Evolutionary conservation across 2,888 invertebrate species (phyloP).

Genomic region (Lymantria monacha): DNA sequence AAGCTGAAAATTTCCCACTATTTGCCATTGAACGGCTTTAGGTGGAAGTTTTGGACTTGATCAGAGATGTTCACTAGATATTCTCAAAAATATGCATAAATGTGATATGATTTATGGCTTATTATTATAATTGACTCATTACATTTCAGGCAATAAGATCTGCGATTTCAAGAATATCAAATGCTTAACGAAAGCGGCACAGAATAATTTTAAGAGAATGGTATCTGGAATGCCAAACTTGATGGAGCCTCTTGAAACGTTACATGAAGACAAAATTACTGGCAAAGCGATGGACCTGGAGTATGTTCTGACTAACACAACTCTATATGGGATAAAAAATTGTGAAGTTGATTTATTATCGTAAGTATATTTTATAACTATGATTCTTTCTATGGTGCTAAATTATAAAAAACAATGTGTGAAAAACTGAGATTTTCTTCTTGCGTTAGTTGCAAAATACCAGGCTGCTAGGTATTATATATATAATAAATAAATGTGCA

Average conservation of each 20-base stretch:
- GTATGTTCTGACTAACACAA: background rate
- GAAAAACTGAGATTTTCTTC: too few relatives aligned
- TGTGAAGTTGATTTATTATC: background rate
- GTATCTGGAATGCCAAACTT: background rate
- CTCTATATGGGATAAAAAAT: background rate
- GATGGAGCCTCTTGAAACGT: background rate
- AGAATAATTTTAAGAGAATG: background rate
- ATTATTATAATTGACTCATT: background rate
- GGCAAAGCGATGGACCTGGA: background rate
- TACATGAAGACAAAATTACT: background rate
- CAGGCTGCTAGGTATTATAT: too few relatives aligned
- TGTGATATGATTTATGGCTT: too few relatives aligned
- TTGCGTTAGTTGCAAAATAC: too few relatives aligned
- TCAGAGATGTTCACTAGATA: too few relatives aligned
- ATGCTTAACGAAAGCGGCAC: background rate
- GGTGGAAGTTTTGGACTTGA: too few relatives aligned
- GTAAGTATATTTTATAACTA: conserved; percentile 3
- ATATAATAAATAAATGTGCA: too few relatives aligned
- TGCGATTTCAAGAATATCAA: background rate
- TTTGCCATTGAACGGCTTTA: too few relatives aligned
- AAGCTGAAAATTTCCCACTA: too few relatives aligned
- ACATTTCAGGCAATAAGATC: background rate
- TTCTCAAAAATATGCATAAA: too few relatives aligned
- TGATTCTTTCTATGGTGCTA: too few relatives aligned
- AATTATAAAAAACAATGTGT: too few relatives aligned